Conservation (phyloP, 2,888 invertebrate species). For the Hecatera dysodea region DNA sequence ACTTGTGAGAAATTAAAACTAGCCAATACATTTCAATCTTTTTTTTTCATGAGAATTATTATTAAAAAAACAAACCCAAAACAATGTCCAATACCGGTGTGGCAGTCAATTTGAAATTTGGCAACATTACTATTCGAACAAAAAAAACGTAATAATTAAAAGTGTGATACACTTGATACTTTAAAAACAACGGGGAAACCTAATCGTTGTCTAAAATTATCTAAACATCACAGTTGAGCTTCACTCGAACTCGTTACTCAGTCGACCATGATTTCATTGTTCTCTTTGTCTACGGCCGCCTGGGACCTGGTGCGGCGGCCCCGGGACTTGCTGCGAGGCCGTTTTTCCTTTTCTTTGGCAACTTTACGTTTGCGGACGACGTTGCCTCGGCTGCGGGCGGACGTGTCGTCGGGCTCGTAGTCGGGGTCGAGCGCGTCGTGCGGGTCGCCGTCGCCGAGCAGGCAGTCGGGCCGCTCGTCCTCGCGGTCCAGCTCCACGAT, state of each 20-base stretch:
- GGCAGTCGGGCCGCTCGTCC: slow-evolving; percentile 63
- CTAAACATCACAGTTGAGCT: slow-evolving; percentile 83
- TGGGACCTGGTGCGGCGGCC: slow-evolving; percentile 87
- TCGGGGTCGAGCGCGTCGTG: slow-evolving; percentile 81
- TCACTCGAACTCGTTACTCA: slow-evolving; percentile 71
- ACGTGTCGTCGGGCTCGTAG: slow-evolving; percentile 77
- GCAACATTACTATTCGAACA: slow-evolving; percentile 10
- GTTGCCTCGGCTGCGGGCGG: slow-evolving; percentile 85
- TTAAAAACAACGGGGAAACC: slow-evolving; percentile 66
- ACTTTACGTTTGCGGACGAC: slow-evolving; percentile 83
- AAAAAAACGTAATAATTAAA: slow-evolving; percentile 8
- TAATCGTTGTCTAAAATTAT: slow-evolving; percentile 75
- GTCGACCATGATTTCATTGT: slow-evolving; percentile 79
- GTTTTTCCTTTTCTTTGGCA: slow-evolving; percentile 80
- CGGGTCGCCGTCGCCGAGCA: slow-evolving; percentile 73
- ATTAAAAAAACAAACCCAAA: slow-evolving; percentile 14
- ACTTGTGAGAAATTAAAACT: slow-evolving; percentile 10
- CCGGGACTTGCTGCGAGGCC: slow-evolving; percentile 83
- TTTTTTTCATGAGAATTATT: neutral
- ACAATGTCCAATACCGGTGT: slow-evolving; percentile 18
- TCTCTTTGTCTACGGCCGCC: slow-evolving; percentile 77
- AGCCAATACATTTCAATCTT: slow-evolving; percentile 1
- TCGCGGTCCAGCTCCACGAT: slow-evolving; percentile 82
- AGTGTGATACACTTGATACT: slow-evolving; percentile 61
- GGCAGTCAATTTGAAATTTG: slow-evolving; percentile 36